Evolutionary conservation across 2,113 vertebrate genomes (phyloP).

Genomic region (Talpa occidentalis): DNA sequence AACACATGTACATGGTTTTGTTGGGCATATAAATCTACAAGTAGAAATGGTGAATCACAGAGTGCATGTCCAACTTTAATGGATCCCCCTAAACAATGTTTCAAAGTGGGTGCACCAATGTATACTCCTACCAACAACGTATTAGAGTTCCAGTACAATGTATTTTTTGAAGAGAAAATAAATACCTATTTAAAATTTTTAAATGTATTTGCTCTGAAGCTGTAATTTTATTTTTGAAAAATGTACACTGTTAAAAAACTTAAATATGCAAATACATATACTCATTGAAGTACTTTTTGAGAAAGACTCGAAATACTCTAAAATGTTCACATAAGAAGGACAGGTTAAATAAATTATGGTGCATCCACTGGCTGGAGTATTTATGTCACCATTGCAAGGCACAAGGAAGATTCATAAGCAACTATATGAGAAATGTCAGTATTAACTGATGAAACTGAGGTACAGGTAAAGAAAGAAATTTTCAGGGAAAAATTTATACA

Average conservation of each 20-base stretch:
- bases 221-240: conserved; percentile 23
- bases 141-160: neutral
- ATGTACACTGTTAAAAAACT: neutral
- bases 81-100: neutral
- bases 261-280: neutral
- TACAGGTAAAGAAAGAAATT: neutral
- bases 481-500: neutral
- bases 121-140: neutral
- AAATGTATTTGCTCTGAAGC: neutral
- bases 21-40: neutral
- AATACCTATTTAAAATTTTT: neutral
- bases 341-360: neutral
- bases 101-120: neutral
- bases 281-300: neutral
- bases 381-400: neutral
- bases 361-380: neutral
- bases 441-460: neutral
- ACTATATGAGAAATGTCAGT: neutral
- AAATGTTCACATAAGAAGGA: neutral
- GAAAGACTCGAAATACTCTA: conserved; percentile 20
- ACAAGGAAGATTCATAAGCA: neutral
- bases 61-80: neutral
- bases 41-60: neutral
- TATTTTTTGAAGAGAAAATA: conserved; percentile 1
- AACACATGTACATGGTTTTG: neutral